Evolutionary conservation across 2,888 invertebrate species (phyloP).

Genomic region (Mechanitis mazaeus): DNA sequence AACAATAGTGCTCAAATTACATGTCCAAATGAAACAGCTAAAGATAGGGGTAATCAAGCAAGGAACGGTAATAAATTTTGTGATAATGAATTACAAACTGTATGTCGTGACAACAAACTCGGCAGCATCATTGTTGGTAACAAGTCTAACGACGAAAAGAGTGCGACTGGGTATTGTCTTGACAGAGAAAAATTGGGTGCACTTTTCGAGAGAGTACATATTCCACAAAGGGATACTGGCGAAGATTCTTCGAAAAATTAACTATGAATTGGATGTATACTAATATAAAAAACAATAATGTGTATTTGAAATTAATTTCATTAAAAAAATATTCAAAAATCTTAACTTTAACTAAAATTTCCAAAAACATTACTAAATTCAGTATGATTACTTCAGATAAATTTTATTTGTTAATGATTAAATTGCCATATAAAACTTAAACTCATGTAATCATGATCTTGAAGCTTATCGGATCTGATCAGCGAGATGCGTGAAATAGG

Average conservation of each 20-base stretch:
- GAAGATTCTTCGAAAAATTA: constrained; percentile 27
- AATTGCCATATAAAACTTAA: no score
- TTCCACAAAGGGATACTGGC: constrained; percentile 58
- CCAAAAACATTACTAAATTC: no score
- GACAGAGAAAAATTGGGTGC: constrained; percentile 56
- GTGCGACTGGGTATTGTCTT: constrained; percentile 50
- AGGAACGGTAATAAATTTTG: constrained; percentile 37
- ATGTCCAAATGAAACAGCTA: constrained; percentile 38
- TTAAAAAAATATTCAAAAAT: no score
- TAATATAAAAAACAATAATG: not conserved
- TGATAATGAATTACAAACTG: constrained; percentile 44
- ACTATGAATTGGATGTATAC: not conserved
- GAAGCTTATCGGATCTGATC: no score
- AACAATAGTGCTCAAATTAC: constrained; percentile 20
- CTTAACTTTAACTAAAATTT: no score
- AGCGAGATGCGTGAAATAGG: no score
- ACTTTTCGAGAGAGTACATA: constrained; percentile 58
- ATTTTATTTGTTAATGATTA: no score
- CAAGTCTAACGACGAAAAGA: constrained; percentile 49
- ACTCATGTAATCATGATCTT: no score
- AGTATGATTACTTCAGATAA: no score
- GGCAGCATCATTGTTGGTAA: constrained; percentile 41
- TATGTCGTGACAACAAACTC: constrained; percentile 45
- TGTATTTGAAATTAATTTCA: not conserved
- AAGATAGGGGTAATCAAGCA: constrained; percentile 42